Evolutionary conservation across 1,140 invertebrate genomes (phyloP).

Genomic region (Trichonephila clavata): DNA sequence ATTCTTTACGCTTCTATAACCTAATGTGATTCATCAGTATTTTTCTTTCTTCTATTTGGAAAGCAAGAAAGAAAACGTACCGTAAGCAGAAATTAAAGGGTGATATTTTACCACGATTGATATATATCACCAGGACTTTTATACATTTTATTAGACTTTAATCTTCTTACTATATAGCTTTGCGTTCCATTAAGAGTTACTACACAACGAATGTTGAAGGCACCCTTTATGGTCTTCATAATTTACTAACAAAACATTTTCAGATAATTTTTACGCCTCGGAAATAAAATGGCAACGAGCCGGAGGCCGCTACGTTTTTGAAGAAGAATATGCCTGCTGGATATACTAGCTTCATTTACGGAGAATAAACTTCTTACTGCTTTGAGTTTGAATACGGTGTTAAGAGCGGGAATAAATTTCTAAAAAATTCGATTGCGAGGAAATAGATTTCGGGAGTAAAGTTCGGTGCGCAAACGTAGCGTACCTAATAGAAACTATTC

Average conservation of each 20-base stretch:
- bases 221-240: conserved; percentile 44
- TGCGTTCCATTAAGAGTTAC: conserved; percentile 40
- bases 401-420: conserved; percentile 25
- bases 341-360: conserved; percentile 57
- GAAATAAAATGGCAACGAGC: background rate
- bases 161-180: background rate
- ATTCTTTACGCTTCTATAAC: background rate
- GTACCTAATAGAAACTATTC: conserved; percentile 49
- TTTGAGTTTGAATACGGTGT: conserved; percentile 35
- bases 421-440: conserved; percentile 35
- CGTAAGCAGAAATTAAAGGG: background rate
- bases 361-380: conserved; percentile 56
- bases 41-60: background rate
- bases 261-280: conserved; percentile 48
- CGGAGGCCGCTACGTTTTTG: background rate
- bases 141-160: conserved; percentile 31
- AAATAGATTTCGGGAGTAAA: conserved; percentile 38
- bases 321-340: conserved; percentile 6
- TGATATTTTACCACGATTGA: background rate
- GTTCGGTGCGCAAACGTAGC: conserved; percentile 5
- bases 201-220: conserved; percentile 37
- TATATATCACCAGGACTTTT: background rate
- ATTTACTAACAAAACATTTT: conserved; percentile 63
- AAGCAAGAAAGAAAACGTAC: background rate
- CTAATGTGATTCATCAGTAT: background rate